phyloP scores from a whole-genome alignment of 2,113 vertebrate genomes.

The Sturnus vulgaris region DNA sequence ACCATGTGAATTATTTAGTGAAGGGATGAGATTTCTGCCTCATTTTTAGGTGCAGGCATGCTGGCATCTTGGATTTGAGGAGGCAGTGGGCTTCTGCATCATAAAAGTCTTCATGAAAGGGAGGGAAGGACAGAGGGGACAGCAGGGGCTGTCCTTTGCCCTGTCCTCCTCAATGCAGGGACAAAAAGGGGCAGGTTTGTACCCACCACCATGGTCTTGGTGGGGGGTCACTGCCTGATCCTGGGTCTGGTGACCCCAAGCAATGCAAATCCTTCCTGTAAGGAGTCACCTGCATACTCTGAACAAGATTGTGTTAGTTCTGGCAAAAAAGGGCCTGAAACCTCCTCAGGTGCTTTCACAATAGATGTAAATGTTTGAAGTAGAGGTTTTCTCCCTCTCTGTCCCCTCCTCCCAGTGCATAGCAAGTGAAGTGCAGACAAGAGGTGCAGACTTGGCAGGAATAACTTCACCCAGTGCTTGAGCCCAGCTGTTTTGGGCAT shows the following conservation, averaged over 20 bases:
- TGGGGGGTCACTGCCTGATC: not conserved
- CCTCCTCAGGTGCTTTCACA: not conserved
- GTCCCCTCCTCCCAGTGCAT: not conserved
- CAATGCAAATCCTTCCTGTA: not conserved
- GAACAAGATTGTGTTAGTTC: not conserved
- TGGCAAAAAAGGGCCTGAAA: not conserved
- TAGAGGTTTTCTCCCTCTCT: not conserved
- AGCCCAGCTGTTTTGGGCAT: not conserved
- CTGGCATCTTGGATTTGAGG: not conserved
- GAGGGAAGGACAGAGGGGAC: not conserved
- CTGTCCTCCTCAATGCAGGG: rapidly evolving
- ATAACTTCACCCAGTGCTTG: not conserved
- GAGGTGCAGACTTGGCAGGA: not conserved
- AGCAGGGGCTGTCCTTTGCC: not conserved
- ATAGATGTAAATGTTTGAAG: not conserved
- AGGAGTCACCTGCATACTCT: rapidly evolving
- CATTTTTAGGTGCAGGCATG: not conserved
- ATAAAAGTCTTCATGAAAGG: not conserved
- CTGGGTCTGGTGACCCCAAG: not conserved
- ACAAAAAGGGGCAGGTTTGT: not conserved
- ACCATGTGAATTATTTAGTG: not conserved
- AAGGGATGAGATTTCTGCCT: not conserved
- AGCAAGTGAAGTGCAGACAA: not conserved
- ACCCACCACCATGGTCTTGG: rapidly evolving
- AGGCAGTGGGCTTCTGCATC: not conserved